These are phyloP conservation scores for Drosophila anomalipes DNA, from an alignment of 2,888 invertebrate species.

Conservation along the genomic window DNA sequence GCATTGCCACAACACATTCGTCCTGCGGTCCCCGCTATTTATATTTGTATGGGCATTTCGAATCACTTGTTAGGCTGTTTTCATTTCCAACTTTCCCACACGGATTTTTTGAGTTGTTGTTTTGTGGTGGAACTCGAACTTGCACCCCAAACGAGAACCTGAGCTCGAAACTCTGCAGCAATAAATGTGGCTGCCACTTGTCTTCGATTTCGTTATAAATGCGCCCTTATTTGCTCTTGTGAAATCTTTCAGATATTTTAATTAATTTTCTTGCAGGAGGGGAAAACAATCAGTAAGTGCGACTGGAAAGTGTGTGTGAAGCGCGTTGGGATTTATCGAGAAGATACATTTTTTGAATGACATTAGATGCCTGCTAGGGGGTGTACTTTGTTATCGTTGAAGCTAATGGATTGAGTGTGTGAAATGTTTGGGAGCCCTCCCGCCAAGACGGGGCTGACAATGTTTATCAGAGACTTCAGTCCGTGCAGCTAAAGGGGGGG, in stretches of 20 bases:
- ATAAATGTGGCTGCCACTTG: slow-evolving; percentile 73
- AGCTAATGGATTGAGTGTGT: slow-evolving; percentile 56
- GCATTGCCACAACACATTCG: slow-evolving; percentile 65
- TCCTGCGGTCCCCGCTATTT: slow-evolving; percentile 56
- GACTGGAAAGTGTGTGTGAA: slow-evolving; percentile 67
- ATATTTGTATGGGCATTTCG: slow-evolving; percentile 62
- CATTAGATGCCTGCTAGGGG: slow-evolving; percentile 37
- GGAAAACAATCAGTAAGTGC: slow-evolving; percentile 29
- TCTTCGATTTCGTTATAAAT: slow-evolving; percentile 64
- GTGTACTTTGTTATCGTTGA: slow-evolving; percentile 43
- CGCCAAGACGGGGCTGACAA: slow-evolving; percentile 44
- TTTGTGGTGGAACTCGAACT: slow-evolving; percentile 42
- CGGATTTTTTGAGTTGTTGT: slow-evolving; percentile 43
- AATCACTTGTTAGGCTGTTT: slow-evolving; percentile 74
- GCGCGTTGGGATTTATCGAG: slow-evolving; percentile 43
- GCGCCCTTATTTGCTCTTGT: slow-evolving; percentile 60
- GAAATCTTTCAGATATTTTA: slow-evolving; percentile 70
- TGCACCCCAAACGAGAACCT: slow-evolving; percentile 31
- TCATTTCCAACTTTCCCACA: slow-evolving; percentile 77
- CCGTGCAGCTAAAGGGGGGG: slow-evolving; percentile 1
- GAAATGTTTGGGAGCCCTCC: slow-evolving; percentile 33
- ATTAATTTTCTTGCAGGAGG: slow-evolving; percentile 57
- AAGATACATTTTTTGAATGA: slow-evolving; percentile 30
- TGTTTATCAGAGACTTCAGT: slow-evolving; percentile 50
- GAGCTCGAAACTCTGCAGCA: slow-evolving; percentile 40